Conservation (phyloP, 2,113 vertebrate species). For the Cyanoderma ruficeps region DNA sequence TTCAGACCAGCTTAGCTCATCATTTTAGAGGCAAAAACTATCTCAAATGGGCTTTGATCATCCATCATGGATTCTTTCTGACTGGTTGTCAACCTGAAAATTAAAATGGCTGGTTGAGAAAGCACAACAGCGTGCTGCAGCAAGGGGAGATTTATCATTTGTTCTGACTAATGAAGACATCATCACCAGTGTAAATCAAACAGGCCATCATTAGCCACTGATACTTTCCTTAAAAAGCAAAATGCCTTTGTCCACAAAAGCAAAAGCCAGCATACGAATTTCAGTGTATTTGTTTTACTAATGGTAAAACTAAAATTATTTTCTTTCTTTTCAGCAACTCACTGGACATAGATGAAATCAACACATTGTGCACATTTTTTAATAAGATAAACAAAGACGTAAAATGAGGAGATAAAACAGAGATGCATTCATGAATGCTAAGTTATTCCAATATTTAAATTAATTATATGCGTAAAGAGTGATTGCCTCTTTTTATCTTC, state of each 20-base stretch:
- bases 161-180: conserved; percentile 60
- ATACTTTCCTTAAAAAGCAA: conserved; percentile 54
- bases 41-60: conserved; percentile 55
- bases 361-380: background rate
- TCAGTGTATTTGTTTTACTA: background rate
- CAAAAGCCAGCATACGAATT: background rate
- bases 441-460: conserved; percentile 63
- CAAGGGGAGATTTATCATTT: conserved; percentile 59
- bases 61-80: conserved; percentile 57
- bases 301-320: background rate
- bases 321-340: background rate
- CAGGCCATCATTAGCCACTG: conserved; percentile 5
- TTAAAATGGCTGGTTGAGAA: conserved; percentile 69
- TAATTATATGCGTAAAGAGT: conserved; percentile 55
- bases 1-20: conserved; percentile 5
- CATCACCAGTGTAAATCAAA: conserved; percentile 47
- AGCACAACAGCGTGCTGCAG: background rate
- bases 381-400: conserved; percentile 12
- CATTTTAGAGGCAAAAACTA: conserved; percentile 31
- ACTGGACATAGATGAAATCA: background rate
- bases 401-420: conserved; percentile 39
- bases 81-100: conserved; percentile 70
- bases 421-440: conserved; percentile 26
- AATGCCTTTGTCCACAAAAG: background rate
- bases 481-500: conserved; percentile 58